A percentile compares a stretch with the other conserved stretches of the same genome.
Conservation (phyloP, 2,797 vertebrate species). For the Falco cherrug region DNA sequence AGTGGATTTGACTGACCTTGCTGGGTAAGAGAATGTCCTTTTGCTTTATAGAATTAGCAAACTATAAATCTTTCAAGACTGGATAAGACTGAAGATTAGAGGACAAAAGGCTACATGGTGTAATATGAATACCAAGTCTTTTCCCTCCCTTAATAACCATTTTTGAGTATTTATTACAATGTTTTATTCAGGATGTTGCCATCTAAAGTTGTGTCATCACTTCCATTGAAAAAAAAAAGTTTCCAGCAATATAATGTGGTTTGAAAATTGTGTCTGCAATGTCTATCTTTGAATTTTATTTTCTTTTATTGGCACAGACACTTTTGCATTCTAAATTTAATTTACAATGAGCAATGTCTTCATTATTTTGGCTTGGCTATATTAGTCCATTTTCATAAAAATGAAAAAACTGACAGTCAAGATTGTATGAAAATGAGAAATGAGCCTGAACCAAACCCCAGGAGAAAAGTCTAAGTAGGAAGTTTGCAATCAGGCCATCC, state of each 20-base stretch:
- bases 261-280: conserved; percentile 8
- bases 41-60: conserved; percentile 34
- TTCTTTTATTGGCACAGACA: conserved; percentile 20
- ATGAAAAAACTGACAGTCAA: conserved; percentile 19
- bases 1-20: conserved; percentile 30
- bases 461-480: conserved; percentile 33
- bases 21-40: background rate
- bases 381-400: conserved; percentile 39
- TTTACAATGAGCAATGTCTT: conserved; percentile 44
- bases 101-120: background rate
- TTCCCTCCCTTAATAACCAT: background rate
- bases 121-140: background rate
- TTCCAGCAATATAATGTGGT: conserved; percentile 4
- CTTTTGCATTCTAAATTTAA: conserved; percentile 55
- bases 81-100: conserved; percentile 26
- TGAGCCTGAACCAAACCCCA: background rate
- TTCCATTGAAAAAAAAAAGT: background rate
- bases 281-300: background rate
- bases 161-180: conserved; percentile 11
- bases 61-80: conserved; percentile 56
- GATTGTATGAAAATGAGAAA: conserved; percentile 27
- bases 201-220: conserved; percentile 37
- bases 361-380: conserved; percentile 48
- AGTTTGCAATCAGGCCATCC: conserved; percentile 20
- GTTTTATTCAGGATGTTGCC: conserved; percentile 41